Base-by-base conservation (phyloP, 2,113 vertebrate genomes). In the Fukomys damarensis region DNA sequence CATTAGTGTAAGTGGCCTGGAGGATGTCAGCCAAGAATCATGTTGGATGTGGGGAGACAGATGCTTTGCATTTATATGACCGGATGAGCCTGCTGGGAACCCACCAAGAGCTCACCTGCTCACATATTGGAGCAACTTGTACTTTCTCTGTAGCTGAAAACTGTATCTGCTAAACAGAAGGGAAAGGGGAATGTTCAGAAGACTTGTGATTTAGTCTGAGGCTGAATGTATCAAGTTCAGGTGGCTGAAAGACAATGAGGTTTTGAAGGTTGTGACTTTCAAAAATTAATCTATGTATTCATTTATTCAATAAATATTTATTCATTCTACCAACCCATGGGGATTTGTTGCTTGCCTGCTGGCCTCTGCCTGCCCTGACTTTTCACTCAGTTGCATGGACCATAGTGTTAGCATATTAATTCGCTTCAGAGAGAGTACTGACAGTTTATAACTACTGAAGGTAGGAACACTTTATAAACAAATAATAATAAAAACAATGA, bases 401-500 rank as follows among this genome's bases (percentile, higher is more conserved):
- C 86, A 2, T 30, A 11, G 41, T 76, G 41, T 95, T 89, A 70
- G 22, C 46, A 76, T 84, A 58, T 59, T 77, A 87, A 95, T 88
- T 97, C 59, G 89, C 52, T 87, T 97, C 81, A 46, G 46, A 86
- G 63, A 76, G 38, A 56, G 2, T 74, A 35, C 56, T 56, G 93
- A 90, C 59, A 86, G 59, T 28, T 43, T 38, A 0, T 68, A 92
- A 86, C 43, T 91, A 41, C 54, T 65, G 32, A 76, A 91, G 59
- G 32, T 54, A 83, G 86, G 76, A 85, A 28, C 17, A 54, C 56
- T 93, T 96, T 89, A 11, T 74, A 93, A 97, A 79, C 38, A 95
- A 90, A 86, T 83, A 77, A 49, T 46, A 96, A 86, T 66, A 80
- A 89, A 76, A 52, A 74, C 41, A 93, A n/a, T 20, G 56, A 61